Base-by-base conservation (phyloP, 2,797 vertebrate genomes). In the Schizopygopsis pylzovi region DNA sequence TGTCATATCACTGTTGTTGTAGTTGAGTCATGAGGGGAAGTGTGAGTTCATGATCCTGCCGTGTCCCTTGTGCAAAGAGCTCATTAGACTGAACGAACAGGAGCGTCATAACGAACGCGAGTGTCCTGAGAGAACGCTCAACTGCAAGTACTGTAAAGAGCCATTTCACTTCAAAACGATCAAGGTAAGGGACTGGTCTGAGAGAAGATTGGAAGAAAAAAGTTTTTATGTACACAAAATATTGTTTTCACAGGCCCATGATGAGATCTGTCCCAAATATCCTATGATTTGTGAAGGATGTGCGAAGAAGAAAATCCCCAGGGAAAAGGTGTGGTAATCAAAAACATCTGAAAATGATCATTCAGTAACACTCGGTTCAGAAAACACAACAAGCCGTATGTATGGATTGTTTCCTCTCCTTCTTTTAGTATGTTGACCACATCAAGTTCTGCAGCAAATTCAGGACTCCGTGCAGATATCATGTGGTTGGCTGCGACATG, bases 251-350 rank as follows among this genome's bases (percentile, higher is more conserved):
- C 82, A 99, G 98, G 97, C 96, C 47, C 98, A 99, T 28, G 96
- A 97, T 2, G 96, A 97, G 73, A 95, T 97, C 89, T 99, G 98
- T 91, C 98, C 98, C 52, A 97, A 98, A 89, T 97, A 97, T 72
- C 98, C 98, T 0, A 94, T 99, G 96, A 96, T 96, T 33, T 99
- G 98, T 22, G 97, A 98, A 41, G 96, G 97, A 83, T 99, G 98
- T 43, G 97, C 97, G 54, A 97, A 97, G 93, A 97, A 96, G 93
- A 98, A 97, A 93, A 96, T 99, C 87, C 95, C 97, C 7, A 95
- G 97, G 89, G 97, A 99, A 91, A 98, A 97, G 95, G 98, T 98
- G 79, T 84, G 73, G 0, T 63, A 25, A 41, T 77, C 65, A 70
- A 28, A 67, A 77, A 68, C 16, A 33, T 22, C 1, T 68, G 45